A percentile compares a stretch with the other conserved stretches of the same genome.
Conservation (phyloP, 2,797 vertebrate genomes). For the Myripristis murdjan region DNA sequence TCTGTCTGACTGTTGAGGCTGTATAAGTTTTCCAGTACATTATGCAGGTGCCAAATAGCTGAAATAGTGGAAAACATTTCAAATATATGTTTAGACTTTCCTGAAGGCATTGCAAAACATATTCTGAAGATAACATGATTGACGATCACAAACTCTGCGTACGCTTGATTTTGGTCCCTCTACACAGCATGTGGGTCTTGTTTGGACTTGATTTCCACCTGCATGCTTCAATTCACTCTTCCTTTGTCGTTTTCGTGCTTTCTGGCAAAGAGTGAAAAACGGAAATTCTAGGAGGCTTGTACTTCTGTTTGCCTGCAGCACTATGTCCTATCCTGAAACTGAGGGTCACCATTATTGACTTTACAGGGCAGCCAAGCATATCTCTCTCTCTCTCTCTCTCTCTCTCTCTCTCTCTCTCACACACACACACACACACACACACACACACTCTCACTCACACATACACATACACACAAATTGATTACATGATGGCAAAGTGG, state of each 20-base stretch:
- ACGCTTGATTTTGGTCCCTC: background rate
- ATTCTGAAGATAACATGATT: background rate
- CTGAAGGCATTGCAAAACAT: background rate
- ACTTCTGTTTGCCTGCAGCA: conserved; percentile 55
- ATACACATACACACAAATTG: too few relatives aligned
- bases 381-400: too few relatives aligned
- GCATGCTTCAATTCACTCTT: background rate
- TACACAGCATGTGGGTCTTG: conserved; percentile 15
- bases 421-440: too few relatives aligned
- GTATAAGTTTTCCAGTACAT: too few relatives aligned
- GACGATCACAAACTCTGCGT: background rate
- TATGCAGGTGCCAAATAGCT: background rate
- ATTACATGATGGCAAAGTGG: too few relatives aligned
- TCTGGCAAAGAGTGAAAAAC: conserved; percentile 28
- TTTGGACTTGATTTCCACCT: conserved; percentile 2
- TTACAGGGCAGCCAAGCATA: conserved; percentile 35
- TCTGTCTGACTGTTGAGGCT: conserved; percentile 15
- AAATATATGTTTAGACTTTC: too few relatives aligned
- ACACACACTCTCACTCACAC: too few relatives aligned
- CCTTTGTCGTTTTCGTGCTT: conserved; percentile 23
- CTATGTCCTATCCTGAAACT: conserved; percentile 43
- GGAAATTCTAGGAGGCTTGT: conserved; percentile 32
- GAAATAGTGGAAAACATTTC: background rate
- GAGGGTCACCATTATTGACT: conserved; percentile 39
- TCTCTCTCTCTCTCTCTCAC: too few relatives aligned